Evolutionary conservation across 2,888 invertebrate genomes (phyloP).

Genomic region (Drosophila pullipes): DNA sequence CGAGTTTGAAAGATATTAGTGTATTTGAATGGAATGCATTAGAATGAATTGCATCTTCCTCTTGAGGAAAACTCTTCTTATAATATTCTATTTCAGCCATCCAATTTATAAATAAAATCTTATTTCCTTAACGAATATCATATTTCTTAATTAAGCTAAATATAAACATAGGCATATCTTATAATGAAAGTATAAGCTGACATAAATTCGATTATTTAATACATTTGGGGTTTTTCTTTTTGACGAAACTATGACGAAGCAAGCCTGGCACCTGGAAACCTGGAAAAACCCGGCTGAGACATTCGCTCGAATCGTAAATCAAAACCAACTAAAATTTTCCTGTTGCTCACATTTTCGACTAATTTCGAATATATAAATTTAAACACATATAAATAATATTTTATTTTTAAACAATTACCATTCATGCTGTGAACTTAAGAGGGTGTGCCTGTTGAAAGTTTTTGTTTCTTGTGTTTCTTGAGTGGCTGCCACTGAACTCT

Average conservation of each 20-base stretch:
- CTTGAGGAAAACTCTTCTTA: not conserved
- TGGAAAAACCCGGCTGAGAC: not conserved
- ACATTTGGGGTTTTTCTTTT: not conserved
- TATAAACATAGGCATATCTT: not conserved
- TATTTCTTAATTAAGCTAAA: not conserved
- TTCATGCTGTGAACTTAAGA: constrained; percentile 12
- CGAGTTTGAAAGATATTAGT: not conserved
- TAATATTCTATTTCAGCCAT: not conserved
- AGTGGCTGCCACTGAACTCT: constrained; percentile 45
- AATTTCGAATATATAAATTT: not conserved
- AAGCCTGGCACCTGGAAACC: not conserved
- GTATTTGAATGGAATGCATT: not conserved
- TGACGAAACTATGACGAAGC: not conserved
- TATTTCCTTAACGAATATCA: not conserved
- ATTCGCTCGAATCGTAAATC: not conserved
- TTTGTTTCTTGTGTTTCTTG: constrained; percentile 3
- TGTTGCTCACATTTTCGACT: not conserved
- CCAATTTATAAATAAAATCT: not conserved
- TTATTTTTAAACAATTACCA: constrained; percentile 9
- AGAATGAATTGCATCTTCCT: not conserved
- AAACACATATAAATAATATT: not conserved
- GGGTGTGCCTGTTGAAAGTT: constrained; percentile 22
- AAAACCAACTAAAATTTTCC: not conserved
- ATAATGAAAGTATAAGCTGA: not conserved
- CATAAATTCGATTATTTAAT: not conserved